Base-by-base conservation (phyloP, 1,140 invertebrate species). In the Lutraria rhynchaena region DNA sequence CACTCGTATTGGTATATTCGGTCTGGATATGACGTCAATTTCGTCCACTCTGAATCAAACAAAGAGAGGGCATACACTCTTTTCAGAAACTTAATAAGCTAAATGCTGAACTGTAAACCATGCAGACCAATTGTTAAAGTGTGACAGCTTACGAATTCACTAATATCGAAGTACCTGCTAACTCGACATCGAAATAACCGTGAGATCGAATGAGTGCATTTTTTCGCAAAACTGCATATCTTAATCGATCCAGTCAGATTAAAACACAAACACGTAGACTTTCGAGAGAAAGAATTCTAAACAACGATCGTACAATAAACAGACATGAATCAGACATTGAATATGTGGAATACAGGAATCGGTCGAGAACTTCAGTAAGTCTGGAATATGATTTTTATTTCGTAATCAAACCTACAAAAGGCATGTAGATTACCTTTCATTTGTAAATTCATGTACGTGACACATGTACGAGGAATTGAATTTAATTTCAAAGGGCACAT, bases 21-120 rank as follows among this genome's bases (percentile, higher is more conserved):
- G 46, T 51, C 35, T 35, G 15, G 46, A 53, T 33, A 70, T 70
- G 27, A 70, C 67, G 13, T 51, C 46, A 51, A 70, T 49, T 17
- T 70, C 46, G 24, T 35, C 35, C 11, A 70, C 49, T 33, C 67
- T 70, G 67, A 29, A 3, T 53, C 51, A 27, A 69, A 13, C 27
- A 49, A 51, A 1, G 27, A 22, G 3, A 69, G 35, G 13, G 3
- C 22, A 7, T 61, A 3, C 24, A 31, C 24, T 13, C 5, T 27
- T 58, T 58, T 3, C 24, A 5, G 17, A 53, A 46, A 46, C 9
- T 7, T 46, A 11, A 7, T 11, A 7, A 7, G 7, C 7, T 7
- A 46, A 46, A 19, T 46, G 7, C 44, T 53, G 19, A 53, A 9
- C 24, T 53, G 4, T n/a, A n/a, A n/a, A n/a, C n/a, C n/a, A n/a